Conservation (phyloP, 2,113 vertebrate species). For the Leiothrix lutea region DNA sequence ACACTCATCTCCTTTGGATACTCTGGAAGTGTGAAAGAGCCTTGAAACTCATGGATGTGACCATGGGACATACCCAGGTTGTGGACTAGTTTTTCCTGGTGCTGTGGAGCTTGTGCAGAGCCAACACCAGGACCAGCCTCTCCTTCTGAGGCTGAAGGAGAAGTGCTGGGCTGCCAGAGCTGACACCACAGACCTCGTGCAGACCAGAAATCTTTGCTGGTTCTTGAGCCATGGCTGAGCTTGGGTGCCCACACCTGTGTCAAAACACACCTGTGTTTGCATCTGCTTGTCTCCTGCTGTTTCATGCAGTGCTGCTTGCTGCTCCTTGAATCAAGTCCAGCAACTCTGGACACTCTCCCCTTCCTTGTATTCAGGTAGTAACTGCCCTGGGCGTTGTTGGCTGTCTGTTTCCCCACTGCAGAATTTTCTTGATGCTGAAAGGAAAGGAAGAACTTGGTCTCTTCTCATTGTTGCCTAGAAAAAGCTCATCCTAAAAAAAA, state of each 20-base stretch:
- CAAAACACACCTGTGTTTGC: neutral
- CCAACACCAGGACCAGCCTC: neutral
- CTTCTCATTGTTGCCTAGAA: too few relatives aligned
- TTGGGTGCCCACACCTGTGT: accelerated
- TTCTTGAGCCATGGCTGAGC: accelerated
- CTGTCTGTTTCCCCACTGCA: neutral
- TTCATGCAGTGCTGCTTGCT: neutral
- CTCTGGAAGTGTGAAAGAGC: neutral
- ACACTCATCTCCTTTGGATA: neutral
- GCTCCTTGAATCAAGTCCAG: neutral
- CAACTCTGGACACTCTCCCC: neutral
- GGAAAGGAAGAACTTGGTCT: neutral
- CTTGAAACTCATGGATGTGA: neutral
- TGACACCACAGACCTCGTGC: neutral
- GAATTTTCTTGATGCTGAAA: neutral
- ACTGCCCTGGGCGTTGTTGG: accelerated
- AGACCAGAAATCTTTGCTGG: neutral
- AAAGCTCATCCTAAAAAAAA: too few relatives aligned
- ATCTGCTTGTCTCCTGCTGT: neutral
- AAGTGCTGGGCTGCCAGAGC: neutral
- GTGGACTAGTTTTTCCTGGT: neutral
- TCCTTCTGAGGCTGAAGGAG: neutral
- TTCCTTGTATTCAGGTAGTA: neutral
- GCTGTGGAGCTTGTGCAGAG: neutral
- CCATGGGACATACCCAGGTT: accelerated